phyloP scores from a whole-genome alignment of 2,113 vertebrate genomes.

The Neomonachus schauinslandi region DNA sequence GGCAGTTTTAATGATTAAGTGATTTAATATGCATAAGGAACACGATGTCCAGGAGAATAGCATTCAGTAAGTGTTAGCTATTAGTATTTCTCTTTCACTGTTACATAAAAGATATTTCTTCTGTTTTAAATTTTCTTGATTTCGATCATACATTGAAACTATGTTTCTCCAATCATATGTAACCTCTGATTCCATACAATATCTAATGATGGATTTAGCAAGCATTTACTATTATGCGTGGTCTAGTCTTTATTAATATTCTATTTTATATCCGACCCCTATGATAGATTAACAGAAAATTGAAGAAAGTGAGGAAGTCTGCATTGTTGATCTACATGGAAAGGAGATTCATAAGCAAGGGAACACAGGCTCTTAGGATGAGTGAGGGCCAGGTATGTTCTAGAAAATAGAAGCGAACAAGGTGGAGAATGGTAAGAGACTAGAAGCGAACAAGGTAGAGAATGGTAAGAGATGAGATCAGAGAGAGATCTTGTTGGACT shows the following conservation, averaged over 20 bases:
- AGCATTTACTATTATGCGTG: background rate
- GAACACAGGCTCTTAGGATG: background rate
- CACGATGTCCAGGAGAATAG: background rate
- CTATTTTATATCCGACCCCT: background rate
- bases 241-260: background rate
- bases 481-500: background rate
- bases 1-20: background rate
- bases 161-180: background rate
- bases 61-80: background rate
- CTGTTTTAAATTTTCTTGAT: background rate
- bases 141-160: background rate
- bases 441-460: background rate
- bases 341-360: background rate
- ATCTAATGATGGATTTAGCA: background rate
- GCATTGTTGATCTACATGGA: background rate
- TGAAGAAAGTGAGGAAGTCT: background rate
- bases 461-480: background rate
- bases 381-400: background rate
- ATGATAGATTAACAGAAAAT: background rate
- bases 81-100: slow-evolving; percentile 11
- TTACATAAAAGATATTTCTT: background rate
- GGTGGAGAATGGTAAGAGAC: background rate
- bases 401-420: background rate
- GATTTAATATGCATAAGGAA: background rate
- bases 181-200: background rate